Evolutionary conservation across 2,113 vertebrate species (phyloP).

Genomic region (Salvelinus fontinalis): DNA sequence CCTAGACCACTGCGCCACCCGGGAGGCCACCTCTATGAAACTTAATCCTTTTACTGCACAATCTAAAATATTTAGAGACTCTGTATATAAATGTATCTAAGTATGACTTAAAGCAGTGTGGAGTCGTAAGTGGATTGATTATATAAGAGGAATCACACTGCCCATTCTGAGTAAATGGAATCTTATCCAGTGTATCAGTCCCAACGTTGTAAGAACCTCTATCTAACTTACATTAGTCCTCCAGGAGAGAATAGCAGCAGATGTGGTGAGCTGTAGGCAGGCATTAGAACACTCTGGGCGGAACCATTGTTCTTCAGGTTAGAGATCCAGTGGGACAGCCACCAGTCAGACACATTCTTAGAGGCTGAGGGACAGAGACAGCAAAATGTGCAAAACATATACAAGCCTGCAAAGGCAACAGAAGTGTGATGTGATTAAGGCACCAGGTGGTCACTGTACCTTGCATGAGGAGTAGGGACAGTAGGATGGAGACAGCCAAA

Average conservation of each 20-base stretch:
- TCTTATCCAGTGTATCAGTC: background rate
- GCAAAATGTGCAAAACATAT: too few relatives aligned
- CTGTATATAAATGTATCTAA: background rate
- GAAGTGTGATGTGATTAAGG: background rate
- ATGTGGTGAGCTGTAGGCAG: constrained; percentile 52
- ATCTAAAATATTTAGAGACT: background rate
- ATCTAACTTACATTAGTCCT: constrained; percentile 44
- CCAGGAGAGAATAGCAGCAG: constrained; percentile 79
- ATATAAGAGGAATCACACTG: background rate
- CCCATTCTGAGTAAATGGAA: background rate
- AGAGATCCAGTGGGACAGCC: constrained; percentile 96
- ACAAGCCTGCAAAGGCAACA: background rate
- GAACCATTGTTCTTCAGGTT: constrained; percentile 74
- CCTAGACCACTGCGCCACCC: too few relatives aligned
- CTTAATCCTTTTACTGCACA: background rate
- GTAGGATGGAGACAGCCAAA: constrained; percentile 77
- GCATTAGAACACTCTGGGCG: constrained; percentile 39
- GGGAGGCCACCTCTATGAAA: background rate
- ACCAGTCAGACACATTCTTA: constrained; percentile 92
- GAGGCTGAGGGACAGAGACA: constrained; percentile 72
- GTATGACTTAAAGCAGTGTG: background rate
- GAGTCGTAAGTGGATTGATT: background rate
- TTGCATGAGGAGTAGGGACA: constrained; percentile 92
- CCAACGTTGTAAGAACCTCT: background rate
- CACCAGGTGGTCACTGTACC: constrained; percentile 79